Evolutionary conservation across 2,888 invertebrate genomes (phyloP).

Genomic region (Daptonema setosum): DNA sequence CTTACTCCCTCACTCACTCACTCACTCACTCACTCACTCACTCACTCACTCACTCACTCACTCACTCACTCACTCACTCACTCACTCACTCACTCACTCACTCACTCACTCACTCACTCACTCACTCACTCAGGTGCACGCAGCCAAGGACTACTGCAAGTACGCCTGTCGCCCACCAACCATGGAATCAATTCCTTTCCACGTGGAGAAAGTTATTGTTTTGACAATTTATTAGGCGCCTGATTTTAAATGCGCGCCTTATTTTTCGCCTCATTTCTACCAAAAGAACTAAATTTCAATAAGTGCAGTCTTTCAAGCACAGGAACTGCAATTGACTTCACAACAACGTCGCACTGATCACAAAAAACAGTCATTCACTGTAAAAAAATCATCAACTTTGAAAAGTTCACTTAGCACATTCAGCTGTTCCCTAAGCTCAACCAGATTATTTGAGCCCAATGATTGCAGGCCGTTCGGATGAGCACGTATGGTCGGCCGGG

Average conservation of each 20-base stretch:
- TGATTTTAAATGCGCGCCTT: too few relatives aligned
- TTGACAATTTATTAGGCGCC: too few relatives aligned
- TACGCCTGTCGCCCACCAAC: constrained; percentile 68
- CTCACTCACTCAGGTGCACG: constrained; percentile 40
- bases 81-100: background rate
- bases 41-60: constrained; percentile 7
- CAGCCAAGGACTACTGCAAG: constrained; percentile 69
- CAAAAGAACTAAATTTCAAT: too few relatives aligned
- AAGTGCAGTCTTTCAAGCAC: too few relatives aligned
- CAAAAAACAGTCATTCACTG: too few relatives aligned
- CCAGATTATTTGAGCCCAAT: too few relatives aligned
- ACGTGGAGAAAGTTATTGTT: constrained; percentile 52
- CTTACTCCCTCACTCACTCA: constrained; percentile 44
- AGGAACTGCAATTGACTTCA: too few relatives aligned
- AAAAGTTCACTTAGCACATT: too few relatives aligned
- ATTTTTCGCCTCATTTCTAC: too few relatives aligned
- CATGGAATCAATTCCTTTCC: constrained; percentile 56
- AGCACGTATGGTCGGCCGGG: constrained; percentile 70
- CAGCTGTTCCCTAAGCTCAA: too few relatives aligned
- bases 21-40: constrained; percentile 7
- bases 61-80: constrained; percentile 6
- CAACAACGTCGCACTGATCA: too few relatives aligned
- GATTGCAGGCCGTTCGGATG: constrained; percentile 49
- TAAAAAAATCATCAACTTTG: too few relatives aligned
- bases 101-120: constrained; percentile 8